These are phyloP conservation scores for Melieria omissa DNA, from an alignment of 2,888 invertebrate species.

Conservation along the genomic window DNA sequence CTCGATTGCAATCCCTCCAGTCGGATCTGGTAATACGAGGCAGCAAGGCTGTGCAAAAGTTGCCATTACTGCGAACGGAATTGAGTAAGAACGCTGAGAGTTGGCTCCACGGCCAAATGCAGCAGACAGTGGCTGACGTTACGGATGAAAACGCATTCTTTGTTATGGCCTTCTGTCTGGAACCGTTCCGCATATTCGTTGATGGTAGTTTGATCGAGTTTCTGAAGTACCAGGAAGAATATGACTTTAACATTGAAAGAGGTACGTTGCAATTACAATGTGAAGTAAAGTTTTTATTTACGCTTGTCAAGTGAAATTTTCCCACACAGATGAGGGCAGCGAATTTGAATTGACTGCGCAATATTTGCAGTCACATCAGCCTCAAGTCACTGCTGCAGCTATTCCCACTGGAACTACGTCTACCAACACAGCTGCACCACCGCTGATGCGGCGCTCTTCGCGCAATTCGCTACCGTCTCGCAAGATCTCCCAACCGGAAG, in stretches of 20 bases:
- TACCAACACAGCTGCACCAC: constrained; percentile 36
- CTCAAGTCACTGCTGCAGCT: background rate
- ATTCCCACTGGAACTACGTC: constrained; percentile 31
- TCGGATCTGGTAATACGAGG: constrained; percentile 46
- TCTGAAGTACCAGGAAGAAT: constrained; percentile 50
- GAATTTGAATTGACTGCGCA: constrained; percentile 42
- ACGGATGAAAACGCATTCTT: constrained; percentile 38
- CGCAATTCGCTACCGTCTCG: constrained; percentile 52
- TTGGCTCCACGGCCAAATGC: constrained; percentile 59
- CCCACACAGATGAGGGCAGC: constrained; percentile 30
- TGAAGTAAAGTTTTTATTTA: background rate
- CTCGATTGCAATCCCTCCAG: constrained; percentile 46
- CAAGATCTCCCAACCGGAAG: constrained; percentile 60
- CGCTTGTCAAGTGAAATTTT: constrained; percentile 3
- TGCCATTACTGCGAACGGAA: constrained; percentile 40
- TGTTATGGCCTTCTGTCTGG: constrained; percentile 58
- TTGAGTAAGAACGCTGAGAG: constrained; percentile 47
- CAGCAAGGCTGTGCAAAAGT: constrained; percentile 37
- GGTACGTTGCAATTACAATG: constrained; percentile 36
- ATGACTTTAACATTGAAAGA: constrained; percentile 34
- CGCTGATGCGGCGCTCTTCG: constrained; percentile 49
- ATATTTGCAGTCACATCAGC: constrained; percentile 24
- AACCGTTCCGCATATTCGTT: constrained; percentile 51
- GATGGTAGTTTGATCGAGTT: constrained; percentile 57
- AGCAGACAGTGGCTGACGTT: constrained; percentile 27